Evolutionary conservation across 2,888 invertebrate genomes (phyloP).

Genomic region (Perdita meconis): DNA sequence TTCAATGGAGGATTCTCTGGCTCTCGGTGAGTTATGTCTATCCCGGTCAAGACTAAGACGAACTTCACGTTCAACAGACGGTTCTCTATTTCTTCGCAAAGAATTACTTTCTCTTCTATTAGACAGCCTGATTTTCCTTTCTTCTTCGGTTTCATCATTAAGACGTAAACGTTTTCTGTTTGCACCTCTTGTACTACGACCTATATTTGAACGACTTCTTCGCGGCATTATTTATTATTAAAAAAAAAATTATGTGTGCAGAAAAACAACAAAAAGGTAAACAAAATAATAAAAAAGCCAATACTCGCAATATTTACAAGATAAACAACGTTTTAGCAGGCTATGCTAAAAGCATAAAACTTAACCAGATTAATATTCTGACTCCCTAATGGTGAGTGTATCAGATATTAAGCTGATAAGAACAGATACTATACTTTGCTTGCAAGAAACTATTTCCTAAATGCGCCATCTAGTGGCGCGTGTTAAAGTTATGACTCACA

Average conservation of each 20-base stretch:
- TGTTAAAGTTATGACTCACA: too few relatives aligned
- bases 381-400: too few relatives aligned
- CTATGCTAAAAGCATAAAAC: too few relatives aligned
- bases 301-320: conserved; percentile 1
- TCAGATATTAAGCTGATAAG: too few relatives aligned
- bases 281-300: conserved; percentile 5
- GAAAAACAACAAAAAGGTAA: neutral
- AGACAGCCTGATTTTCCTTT: neutral
- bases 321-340: too few relatives aligned
- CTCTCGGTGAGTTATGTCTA: neutral
- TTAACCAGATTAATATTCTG: too few relatives aligned
- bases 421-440: too few relatives aligned
- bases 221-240: neutral
- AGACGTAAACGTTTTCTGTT: neutral
- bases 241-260: neutral
- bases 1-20: neutral
- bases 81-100: neutral
- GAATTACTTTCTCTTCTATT: neutral
- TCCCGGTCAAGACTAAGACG: neutral
- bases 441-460: too few relatives aligned
- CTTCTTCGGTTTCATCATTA: neutral
- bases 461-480: too few relatives aligned
- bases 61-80: neutral
- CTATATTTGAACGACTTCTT: neutral
- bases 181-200: neutral